phyloP scores from a whole-genome alignment of 2,888 invertebrate genomes.

The Sylvicola cinctus region DNA sequence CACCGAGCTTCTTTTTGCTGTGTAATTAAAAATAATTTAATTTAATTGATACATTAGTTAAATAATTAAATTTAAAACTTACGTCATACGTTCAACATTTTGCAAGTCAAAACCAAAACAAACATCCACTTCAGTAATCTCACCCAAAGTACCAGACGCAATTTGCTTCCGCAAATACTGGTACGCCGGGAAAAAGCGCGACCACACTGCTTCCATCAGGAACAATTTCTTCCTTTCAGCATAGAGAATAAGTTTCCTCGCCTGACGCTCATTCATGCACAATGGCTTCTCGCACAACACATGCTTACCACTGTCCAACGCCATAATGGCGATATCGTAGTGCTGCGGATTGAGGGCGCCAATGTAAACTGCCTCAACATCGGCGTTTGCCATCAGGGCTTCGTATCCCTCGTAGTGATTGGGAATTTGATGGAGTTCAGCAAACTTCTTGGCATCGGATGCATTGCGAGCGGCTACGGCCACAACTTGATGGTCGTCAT shows the following conservation, averaged over 20 bases:
- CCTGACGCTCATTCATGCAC: constrained; percentile 47
- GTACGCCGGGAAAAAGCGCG: constrained; percentile 51
- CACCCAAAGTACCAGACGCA: constrained; percentile 37
- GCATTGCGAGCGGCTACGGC: constrained; percentile 56
- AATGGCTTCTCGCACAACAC: constrained; percentile 73
- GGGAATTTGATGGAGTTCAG: constrained; percentile 41
- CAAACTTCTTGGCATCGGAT: constrained; percentile 47
- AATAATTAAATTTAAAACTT: constrained; percentile 12
- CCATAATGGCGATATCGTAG: constrained; percentile 37
- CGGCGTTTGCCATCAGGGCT: constrained; percentile 42
- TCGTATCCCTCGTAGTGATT: constrained; percentile 54
- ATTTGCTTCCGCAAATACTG: constrained; percentile 38
- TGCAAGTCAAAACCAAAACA: constrained; percentile 38
- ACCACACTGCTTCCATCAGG: constrained; percentile 67
- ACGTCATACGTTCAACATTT: constrained; percentile 27
- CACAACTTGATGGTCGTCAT: constrained; percentile 39
- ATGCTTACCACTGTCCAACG: constrained; percentile 54
- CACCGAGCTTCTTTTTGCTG: constrained; percentile 42
- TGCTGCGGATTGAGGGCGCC: constrained; percentile 48
- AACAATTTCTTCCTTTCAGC: constrained; percentile 45
- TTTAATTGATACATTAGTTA: not conserved
- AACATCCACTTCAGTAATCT: constrained; percentile 36
- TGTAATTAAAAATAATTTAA: constrained; percentile 6
- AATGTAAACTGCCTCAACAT: constrained; percentile 13
- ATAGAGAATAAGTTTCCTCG: constrained; percentile 35